A percentile compares a stretch with the other conserved stretches of the same genome.
These are phyloP conservation scores for Babyrousa celebensis DNA, from an alignment of 2,797 vertebrate species.

Conservation along the genomic window DNA sequence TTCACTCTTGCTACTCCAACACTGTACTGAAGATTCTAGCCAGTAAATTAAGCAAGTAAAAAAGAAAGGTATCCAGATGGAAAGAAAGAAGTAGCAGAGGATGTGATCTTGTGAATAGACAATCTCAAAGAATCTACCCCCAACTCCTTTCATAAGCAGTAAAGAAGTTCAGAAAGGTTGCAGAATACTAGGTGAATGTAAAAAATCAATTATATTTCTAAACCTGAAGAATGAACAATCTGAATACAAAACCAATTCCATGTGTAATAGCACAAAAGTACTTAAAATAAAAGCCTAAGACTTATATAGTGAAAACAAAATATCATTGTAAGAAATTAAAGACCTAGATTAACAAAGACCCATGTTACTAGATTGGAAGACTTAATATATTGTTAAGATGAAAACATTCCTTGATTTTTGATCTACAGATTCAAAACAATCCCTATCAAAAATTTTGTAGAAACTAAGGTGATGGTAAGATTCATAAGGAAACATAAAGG, in stretches of 20 bases:
- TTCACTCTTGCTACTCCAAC: not conserved
- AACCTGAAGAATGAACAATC: not conserved
- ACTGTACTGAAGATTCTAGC: not conserved
- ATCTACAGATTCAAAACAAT: not conserved
- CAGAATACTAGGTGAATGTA: not conserved
- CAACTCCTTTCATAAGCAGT: not conserved
- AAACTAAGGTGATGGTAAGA: not conserved
- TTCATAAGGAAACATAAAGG: not conserved
- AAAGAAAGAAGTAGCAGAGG: conserved; percentile 12
- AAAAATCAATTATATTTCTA: not conserved
- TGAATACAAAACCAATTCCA: not conserved
- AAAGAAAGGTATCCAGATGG: not conserved
- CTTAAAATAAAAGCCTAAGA: not conserved
- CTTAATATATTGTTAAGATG: not conserved
- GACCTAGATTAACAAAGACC: not conserved
- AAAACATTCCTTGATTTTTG: not conserved
- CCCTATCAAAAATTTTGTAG: not conserved
- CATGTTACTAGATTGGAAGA: not conserved
- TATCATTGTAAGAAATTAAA: not conserved
- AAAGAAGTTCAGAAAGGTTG: not conserved
- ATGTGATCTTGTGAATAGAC: not conserved
- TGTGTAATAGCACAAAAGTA: not conserved
- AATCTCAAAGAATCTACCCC: not conserved
- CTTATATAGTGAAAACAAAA: not conserved
- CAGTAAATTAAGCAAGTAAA: not conserved